Evolutionary conservation across 1,140 invertebrate species (phyloP).

Genomic region (Musca vetustissima): DNA sequence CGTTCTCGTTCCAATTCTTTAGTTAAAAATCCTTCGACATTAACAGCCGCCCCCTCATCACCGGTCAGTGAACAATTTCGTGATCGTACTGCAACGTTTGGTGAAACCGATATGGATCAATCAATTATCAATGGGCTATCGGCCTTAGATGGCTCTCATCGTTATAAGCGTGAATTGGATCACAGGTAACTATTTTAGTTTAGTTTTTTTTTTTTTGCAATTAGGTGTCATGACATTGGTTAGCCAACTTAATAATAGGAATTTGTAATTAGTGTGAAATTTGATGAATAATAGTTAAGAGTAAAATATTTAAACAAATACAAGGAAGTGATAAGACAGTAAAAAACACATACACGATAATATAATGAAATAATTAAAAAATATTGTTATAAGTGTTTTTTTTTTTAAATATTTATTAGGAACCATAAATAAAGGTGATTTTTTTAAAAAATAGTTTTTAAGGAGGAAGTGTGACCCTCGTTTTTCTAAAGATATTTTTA

Average conservation of each 20-base stretch:
- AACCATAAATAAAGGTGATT: no score
- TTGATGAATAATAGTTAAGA: no score
- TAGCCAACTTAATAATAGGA: no score
- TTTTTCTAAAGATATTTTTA: no score
- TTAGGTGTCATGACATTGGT: background rate
- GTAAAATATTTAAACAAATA: no score
- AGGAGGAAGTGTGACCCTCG: no score
- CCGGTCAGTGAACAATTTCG: constrained; percentile 32
- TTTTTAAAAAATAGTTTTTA: no score
- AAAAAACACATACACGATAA: no score
- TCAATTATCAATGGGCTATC: constrained; percentile 44
- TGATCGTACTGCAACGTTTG: constrained; percentile 40
- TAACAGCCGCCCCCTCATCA: constrained; percentile 35
- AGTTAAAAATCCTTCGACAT: background rate
- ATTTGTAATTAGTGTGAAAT: background rate
- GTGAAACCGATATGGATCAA: constrained; percentile 50
- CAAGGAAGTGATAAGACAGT: no score
- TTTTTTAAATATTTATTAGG: no score
- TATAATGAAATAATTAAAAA: no score
- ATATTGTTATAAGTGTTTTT: no score
- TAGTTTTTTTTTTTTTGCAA: constrained; percentile 8
- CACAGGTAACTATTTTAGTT: constrained; percentile 40
- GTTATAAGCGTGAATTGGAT: constrained; percentile 47
- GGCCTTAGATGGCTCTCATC: constrained; percentile 33
- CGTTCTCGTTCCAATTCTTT: constrained; percentile 59